These are phyloP conservation scores for Nyctibius grandis DNA, from an alignment of 2,797 vertebrate genomes.

Conservation along the genomic window DNA sequence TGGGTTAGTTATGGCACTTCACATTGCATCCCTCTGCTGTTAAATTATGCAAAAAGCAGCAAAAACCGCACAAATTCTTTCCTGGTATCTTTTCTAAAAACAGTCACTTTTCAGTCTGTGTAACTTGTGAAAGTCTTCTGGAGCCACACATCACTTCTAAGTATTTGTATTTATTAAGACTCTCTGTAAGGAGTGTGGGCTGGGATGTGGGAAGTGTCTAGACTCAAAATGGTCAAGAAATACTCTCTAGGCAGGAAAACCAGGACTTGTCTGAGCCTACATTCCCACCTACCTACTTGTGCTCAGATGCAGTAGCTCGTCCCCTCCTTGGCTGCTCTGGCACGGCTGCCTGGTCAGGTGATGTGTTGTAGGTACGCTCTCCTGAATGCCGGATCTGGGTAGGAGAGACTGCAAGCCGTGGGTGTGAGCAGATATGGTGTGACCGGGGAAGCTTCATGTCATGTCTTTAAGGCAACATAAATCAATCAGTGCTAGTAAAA, in stretches of 20 bases:
- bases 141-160: background rate
- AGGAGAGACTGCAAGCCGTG: background rate
- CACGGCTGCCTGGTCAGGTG: background rate
- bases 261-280: background rate
- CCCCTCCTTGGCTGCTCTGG: background rate
- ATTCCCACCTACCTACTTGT: background rate
- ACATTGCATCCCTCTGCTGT: background rate
- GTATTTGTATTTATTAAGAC: conserved; percentile 2
- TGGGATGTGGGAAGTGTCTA: background rate
- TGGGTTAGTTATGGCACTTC: background rate
- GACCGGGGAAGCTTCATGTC: background rate
- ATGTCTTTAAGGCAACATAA: background rate
- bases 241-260: background rate
- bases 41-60: background rate
- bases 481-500: background rate
- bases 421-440: background rate
- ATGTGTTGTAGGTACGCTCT: background rate
- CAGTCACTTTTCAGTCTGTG: background rate
- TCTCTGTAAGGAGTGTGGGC: background rate
- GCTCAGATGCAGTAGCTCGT: background rate
- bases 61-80: background rate
- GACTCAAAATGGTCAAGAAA: background rate
- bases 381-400: background rate
- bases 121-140: background rate
- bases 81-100: background rate